Evolutionary conservation across 2,888 invertebrate species (phyloP).

Genomic region (Cosmia pyralina): DNA sequence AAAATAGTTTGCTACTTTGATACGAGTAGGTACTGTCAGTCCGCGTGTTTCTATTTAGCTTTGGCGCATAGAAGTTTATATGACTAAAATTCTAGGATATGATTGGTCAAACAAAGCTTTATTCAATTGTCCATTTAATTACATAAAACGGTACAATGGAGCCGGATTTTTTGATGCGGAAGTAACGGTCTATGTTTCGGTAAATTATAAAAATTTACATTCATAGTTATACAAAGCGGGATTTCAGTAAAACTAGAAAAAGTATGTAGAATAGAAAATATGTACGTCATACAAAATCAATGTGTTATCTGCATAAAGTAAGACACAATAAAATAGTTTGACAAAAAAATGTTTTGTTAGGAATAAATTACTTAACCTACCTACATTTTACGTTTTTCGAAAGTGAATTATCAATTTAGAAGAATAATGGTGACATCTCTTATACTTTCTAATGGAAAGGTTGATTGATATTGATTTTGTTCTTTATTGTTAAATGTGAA

Average conservation of each 20-base stretch:
- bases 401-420: neutral
- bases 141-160: conserved; percentile 17
- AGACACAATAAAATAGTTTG: neutral
- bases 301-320: neutral
- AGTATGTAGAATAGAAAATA: neutral
- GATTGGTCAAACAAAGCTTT: conserved; percentile 35
- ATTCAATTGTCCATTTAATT: conserved; percentile 29
- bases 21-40: neutral
- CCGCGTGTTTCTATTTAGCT: conserved; percentile 4
- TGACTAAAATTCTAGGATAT: neutral
- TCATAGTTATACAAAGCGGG: neutral
- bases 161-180: neutral
- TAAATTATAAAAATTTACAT: neutral
- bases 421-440: neutral
- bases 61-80: neutral
- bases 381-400: neutral
- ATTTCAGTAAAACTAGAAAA: neutral
- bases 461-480: too few species aligned
- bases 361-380: too few species aligned
- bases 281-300: neutral
- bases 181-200: neutral
- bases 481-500: too few species aligned
- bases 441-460: neutral
- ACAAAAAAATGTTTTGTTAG: neutral
- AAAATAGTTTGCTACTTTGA: neutral